These are phyloP conservation scores for Globodera ellingtonae DNA, from an alignment of 1,140 invertebrate species.

Conservation along the genomic window DNA sequence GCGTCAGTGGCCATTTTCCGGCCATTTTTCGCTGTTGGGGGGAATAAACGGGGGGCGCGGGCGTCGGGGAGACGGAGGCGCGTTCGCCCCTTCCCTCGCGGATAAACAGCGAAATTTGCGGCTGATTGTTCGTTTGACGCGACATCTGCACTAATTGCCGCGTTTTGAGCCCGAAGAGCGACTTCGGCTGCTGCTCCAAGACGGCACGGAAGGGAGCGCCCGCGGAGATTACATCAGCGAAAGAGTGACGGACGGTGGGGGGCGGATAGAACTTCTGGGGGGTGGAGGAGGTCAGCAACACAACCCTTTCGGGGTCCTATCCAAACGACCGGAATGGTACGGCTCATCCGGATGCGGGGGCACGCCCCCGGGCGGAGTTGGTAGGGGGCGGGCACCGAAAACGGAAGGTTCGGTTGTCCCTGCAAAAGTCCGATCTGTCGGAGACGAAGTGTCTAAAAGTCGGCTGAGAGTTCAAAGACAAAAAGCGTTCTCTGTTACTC, in stretches of 20 bases:
- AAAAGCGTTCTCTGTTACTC: neutral
- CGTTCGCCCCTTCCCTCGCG: neutral
- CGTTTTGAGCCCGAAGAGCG: neutral
- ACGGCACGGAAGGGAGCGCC: conserved; percentile 3
- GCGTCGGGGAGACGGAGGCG: neutral
- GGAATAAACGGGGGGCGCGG: neutral
- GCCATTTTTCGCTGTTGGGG: neutral
- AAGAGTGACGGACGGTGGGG: conserved; percentile 7
- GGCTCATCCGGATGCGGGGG: conserved; percentile 45
- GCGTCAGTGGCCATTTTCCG: neutral
- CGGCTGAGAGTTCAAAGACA: neutral
- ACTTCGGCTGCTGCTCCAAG: conserved; percentile 14
- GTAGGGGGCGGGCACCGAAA: conserved; percentile 39
- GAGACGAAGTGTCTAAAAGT: conserved; percentile 37
- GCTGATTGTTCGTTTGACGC: neutral
- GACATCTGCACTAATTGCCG: neutral
- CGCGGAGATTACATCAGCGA: conserved; percentile 5
- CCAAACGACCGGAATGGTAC: conserved; percentile 34
- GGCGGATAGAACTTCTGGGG: conserved; percentile 12
- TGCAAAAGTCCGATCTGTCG: conserved; percentile 49
- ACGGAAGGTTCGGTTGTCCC: conserved; percentile 34
- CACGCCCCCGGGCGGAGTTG: conserved; percentile 38
- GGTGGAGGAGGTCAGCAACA: neutral
- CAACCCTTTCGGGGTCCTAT: neutral
- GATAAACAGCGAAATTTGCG: neutral